A percentile compares a stretch with the other conserved stretches of the same genome.
Conservation (phyloP, 2,113 vertebrate species). For the Nettapus auritus region DNA sequence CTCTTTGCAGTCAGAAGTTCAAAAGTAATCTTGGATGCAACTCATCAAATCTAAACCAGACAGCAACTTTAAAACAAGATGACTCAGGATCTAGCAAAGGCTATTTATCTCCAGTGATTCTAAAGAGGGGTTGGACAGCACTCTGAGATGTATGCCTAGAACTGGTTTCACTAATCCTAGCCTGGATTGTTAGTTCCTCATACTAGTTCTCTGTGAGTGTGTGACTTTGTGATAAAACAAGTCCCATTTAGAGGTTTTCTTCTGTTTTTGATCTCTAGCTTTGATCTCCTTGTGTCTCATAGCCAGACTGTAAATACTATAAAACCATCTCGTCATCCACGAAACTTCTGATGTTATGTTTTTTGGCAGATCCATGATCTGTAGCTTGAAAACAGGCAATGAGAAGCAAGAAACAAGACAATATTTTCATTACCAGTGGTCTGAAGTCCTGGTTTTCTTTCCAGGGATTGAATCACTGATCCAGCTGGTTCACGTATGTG, state of each 20-base stretch:
- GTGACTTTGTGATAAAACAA: background rate
- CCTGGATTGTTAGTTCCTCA: background rate
- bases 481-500: background rate
- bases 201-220: background rate
- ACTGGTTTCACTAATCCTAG: background rate
- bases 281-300: background rate
- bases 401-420: background rate
- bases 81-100: background rate
- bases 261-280: background rate
- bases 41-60: background rate
- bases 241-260: background rate
- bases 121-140: background rate
- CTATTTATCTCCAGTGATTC: background rate
- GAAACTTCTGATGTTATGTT: background rate
- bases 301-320: background rate
- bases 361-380: background rate
- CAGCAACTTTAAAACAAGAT: background rate
- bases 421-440: background rate
- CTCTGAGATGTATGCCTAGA: background rate
- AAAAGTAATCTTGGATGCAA: background rate
- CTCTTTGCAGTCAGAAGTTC: background rate
- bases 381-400: background rate
- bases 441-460: background rate
- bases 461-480: background rate
- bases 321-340: background rate